Conservation (phyloP, 2,888 invertebrate species). For the Lasioglossum leucozonium region DNA sequence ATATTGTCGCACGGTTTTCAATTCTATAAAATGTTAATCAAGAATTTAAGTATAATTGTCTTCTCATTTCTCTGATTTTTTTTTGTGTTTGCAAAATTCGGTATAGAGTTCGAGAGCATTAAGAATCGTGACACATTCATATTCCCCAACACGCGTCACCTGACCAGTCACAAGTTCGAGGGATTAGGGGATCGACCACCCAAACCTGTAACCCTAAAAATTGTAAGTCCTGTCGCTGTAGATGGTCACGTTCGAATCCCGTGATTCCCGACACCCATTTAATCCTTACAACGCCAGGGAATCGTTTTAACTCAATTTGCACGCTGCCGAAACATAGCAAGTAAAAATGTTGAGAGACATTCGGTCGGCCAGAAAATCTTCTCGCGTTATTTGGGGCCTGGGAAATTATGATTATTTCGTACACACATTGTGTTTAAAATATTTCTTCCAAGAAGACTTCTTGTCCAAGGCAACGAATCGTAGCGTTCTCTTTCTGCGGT, state of each 20-base stretch:
- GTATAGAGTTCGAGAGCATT: background rate
- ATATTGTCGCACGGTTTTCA: background rate
- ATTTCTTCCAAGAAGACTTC: background rate
- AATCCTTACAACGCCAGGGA: background rate
- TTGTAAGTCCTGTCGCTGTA: background rate
- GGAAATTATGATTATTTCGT: background rate
- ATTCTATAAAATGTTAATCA: background rate
- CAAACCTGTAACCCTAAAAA: background rate
- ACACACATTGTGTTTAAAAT: background rate
- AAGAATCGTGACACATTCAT: background rate
- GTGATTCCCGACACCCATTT: background rate
- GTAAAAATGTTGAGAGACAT: background rate
- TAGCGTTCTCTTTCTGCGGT: background rate
- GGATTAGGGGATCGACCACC: slow-evolving; percentile 50
- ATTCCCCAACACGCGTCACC: slow-evolving; percentile 34
- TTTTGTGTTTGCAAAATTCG: background rate
- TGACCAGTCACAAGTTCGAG: slow-evolving; percentile 29
- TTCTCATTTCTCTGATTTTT: background rate
- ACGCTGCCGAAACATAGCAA: background rate
- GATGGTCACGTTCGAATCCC: slow-evolving; percentile 7
- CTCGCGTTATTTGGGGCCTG: too few species aligned
- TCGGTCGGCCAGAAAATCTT: too few species aligned
- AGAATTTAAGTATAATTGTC: background rate
- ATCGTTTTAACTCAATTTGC: background rate
- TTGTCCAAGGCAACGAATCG: background rate